phyloP scores from a whole-genome alignment of 2,113 vertebrate species.

The Chloropsis cyanopogon region DNA sequence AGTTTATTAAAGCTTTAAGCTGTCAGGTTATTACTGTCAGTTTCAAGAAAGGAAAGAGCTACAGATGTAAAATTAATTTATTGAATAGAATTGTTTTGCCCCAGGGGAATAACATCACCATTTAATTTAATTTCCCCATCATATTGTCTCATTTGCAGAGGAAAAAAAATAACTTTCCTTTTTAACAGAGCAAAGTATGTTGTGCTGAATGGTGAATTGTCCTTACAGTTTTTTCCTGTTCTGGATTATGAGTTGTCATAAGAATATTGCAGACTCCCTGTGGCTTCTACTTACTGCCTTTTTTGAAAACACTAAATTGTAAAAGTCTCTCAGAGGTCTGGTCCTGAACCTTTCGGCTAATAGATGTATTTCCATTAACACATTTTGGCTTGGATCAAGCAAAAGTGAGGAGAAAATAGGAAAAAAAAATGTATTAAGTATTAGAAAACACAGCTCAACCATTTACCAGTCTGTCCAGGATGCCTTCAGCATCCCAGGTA shows the following conservation, averaged over 20 bases:
- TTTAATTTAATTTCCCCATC: constrained; percentile 83
- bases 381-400: not conserved
- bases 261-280: constrained; percentile 38
- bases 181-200: constrained; percentile 68
- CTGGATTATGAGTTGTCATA: constrained; percentile 63
- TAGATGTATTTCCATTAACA: not conserved
- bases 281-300: constrained; percentile 9
- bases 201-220: constrained; percentile 58
- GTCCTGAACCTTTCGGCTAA: not conserved
- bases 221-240: constrained; percentile 57
- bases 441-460: not conserved
- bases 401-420: not conserved
- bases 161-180: constrained; percentile 72
- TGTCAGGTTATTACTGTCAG: constrained; percentile 83
- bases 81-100: constrained; percentile 82
- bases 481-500: not conserved
- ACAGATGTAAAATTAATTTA: constrained; percentile 84
- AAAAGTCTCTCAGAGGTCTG: not conserved
- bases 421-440: not conserved
- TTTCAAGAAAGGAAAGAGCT: constrained; percentile 77
- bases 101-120: constrained; percentile 79
- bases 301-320: constrained; percentile 21
- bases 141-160: constrained; percentile 80
- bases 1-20: constrained; percentile 83
- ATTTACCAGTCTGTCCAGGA: not conserved